Conservation (phyloP, 2,113 vertebrate species). For the Naja naja region DNA sequence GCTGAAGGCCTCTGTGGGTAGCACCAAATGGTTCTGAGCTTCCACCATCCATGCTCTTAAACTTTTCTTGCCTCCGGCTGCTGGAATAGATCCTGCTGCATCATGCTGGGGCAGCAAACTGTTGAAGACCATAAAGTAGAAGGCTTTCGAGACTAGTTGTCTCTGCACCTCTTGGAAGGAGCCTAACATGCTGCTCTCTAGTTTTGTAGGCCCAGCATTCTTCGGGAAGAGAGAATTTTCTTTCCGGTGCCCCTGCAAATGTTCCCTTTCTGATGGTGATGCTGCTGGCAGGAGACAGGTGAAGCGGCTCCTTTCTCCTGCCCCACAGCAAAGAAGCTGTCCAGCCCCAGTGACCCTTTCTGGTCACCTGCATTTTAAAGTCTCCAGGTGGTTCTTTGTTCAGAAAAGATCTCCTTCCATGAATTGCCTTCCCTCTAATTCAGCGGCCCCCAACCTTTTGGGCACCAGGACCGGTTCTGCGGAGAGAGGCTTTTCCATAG, state of each 20-base stretch:
- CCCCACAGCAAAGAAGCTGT: background rate
- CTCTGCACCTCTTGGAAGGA: background rate
- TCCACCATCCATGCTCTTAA: background rate
- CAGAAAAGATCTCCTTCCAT: background rate
- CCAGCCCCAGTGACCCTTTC: background rate
- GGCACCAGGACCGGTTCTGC: no score
- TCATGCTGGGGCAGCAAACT: background rate
- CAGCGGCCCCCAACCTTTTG: no score
- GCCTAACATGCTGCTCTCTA: background rate
- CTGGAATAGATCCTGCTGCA: background rate
- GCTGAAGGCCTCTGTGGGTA: slow-evolving; percentile 19
- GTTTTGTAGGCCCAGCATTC: background rate
- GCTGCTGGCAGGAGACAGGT: background rate
- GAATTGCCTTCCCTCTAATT: background rate
- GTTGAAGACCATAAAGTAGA: background rate
- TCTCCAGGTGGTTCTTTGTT: background rate
- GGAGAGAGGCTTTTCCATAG: no score
- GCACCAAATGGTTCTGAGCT: slow-evolving; percentile 19
- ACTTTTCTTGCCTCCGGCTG: slow-evolving; percentile 7
- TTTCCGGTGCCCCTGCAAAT: background rate
- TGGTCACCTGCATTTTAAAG: background rate
- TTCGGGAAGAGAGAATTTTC: background rate
- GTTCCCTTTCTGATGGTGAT: background rate
- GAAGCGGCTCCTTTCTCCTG: background rate
- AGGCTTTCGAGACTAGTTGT: background rate